Evolutionary conservation across 2,797 vertebrate species (phyloP).

Genomic region (Sebastes matsubarae): DNA sequence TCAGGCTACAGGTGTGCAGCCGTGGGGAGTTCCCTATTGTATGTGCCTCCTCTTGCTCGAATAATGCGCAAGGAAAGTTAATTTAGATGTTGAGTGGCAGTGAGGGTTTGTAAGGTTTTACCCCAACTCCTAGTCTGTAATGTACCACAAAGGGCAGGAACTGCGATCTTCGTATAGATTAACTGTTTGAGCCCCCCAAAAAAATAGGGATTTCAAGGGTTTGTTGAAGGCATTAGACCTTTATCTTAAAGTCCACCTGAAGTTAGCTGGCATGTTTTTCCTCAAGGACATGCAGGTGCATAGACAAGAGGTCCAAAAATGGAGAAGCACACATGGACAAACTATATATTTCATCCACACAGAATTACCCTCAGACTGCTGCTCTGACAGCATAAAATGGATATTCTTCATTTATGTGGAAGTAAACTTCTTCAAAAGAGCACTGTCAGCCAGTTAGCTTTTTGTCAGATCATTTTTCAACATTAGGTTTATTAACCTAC

Average conservation of each 20-base stretch:
- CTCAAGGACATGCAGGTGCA: background rate
- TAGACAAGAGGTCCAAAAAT: background rate
- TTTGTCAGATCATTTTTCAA: constrained; percentile 56
- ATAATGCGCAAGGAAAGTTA: constrained; percentile 35
- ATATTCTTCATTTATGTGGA: constrained; percentile 25
- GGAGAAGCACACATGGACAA: background rate
- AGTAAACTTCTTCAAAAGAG: constrained; percentile 41
- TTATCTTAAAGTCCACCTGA: background rate
- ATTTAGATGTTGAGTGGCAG: constrained; percentile 35
- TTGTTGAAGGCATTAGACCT: background rate
- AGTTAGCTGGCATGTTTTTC: background rate
- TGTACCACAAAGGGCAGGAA: constrained; percentile 21
- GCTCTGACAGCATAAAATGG: constrained; percentile 34
- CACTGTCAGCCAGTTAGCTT: constrained; percentile 34
- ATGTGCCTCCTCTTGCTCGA: constrained; percentile 8
- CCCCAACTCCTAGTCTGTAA: background rate
- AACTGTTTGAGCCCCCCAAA: background rate
- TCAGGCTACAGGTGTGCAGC: constrained; percentile 63
- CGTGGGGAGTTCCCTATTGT: constrained; percentile 15
- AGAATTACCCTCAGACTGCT: background rate
- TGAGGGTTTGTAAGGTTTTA: constrained; percentile 3
- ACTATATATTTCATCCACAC: background rate
- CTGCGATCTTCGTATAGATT: background rate
- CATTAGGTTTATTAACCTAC: constrained; percentile 45
- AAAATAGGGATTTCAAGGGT: background rate